phyloP scores from a whole-genome alignment of 2,888 invertebrate genomes.

The Mactromeris polynyma region DNA sequence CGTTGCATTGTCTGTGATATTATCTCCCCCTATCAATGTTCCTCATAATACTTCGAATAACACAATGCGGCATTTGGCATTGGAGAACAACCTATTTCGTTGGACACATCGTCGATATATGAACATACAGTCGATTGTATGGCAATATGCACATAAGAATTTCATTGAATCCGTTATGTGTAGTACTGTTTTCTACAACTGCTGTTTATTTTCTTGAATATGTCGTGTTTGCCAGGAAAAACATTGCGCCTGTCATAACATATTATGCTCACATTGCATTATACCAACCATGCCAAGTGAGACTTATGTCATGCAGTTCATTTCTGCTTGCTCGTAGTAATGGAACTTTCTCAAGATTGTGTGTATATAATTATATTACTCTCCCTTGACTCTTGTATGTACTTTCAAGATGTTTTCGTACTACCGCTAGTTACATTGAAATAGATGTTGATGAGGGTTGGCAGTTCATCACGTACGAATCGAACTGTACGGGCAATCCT shows the following conservation, averaged over 20 bases:
- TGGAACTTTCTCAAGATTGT: background rate
- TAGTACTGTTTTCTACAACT: too few species aligned
- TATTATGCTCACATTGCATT: background rate
- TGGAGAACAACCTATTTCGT: too few species aligned
- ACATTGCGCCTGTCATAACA: background rate
- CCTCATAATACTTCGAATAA: too few species aligned
- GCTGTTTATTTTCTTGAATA: too few species aligned
- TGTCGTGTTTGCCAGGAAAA: background rate
- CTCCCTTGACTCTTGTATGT: background rate
- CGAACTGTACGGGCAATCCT: too few species aligned
- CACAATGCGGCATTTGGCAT: too few species aligned
- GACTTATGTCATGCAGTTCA: background rate
- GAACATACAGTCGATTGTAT: too few species aligned
- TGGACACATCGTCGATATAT: too few species aligned
- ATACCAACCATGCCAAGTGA: background rate
- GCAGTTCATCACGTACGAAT: background rate
- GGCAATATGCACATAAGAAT: too few species aligned
- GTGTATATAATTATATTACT: background rate
- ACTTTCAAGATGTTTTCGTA: background rate
- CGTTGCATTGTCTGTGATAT: too few species aligned
- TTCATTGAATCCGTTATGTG: too few species aligned
- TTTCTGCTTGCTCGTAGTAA: background rate
- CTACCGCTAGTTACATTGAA: background rate
- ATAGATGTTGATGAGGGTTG: background rate
- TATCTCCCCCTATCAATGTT: too few species aligned